Percentiles rank a stretch among this genome's conserved stretches.
These are phyloP conservation scores for Podotricha telesiphe DNA, from an alignment of 2,888 invertebrate genomes.

Conservation along the genomic window DNA sequence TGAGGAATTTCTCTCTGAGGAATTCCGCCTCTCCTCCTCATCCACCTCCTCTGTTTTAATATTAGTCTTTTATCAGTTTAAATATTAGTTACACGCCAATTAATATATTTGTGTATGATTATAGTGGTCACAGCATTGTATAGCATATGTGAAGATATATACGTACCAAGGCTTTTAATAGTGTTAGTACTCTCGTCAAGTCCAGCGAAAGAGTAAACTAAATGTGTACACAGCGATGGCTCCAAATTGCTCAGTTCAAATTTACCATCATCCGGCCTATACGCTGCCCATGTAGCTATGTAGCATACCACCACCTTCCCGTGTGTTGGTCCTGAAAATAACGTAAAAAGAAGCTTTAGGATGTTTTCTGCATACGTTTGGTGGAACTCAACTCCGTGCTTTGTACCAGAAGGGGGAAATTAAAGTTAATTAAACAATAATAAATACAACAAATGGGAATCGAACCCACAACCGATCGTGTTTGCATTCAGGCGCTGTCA, in stretches of 20 bases:
- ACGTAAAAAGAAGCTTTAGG: too few relatives aligned
- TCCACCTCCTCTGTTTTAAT: too few relatives aligned
- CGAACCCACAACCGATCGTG: neutral
- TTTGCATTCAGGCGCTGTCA: neutral
- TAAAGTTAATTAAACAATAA: neutral
- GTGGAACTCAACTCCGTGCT: neutral
- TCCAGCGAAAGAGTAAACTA: constrained; percentile 92
- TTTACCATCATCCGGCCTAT: constrained; percentile 86
- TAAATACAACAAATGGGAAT: neutral
- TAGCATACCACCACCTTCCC: constrained; percentile 92
- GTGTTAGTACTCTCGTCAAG: constrained; percentile 86
- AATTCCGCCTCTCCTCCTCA: too few relatives aligned
- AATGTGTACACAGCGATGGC: constrained; percentile 90
- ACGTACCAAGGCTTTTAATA: constrained; percentile 88
- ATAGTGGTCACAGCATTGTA: too few relatives aligned
- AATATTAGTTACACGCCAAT: too few relatives aligned
- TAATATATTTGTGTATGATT: too few relatives aligned
- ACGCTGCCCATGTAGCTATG: constrained; percentile 91
- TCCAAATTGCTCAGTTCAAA: constrained; percentile 88
- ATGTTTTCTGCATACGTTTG: too few relatives aligned
- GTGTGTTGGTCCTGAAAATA: constrained; percentile 85
- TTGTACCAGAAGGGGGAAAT: neutral
- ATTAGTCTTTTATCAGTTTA: too few relatives aligned
- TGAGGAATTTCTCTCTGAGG: too few relatives aligned
- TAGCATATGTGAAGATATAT: neutral